Base-by-base conservation (phyloP, 2,113 vertebrate species). In the Lutjanus erythropterus region DNA sequence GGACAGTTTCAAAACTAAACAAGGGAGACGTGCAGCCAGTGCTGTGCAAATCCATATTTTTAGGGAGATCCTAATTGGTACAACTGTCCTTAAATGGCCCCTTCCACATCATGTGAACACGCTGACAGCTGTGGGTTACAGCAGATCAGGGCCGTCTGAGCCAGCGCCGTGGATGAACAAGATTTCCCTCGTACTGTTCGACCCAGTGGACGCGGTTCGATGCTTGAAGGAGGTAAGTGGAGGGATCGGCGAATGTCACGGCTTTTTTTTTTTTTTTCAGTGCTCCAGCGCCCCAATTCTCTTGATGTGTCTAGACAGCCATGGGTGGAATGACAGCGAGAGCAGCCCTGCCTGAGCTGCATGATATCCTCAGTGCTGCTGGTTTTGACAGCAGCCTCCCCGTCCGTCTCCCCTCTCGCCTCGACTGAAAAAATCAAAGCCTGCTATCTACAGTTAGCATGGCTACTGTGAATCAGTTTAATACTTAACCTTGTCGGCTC, bases 241-340 rank as follows among this genome's bases (percentile, higher is more conserved):
- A 31, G 27, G 16, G n/a, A 61, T 86, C 11, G 53, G 46, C 19
- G 14, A 73, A 52, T 52, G 15, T 70, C 52, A 12, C 15, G 4
- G 18, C 25, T 65, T 71, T n/a, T n/a, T n/a, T n/a, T n/a, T n/a
- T n/a, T n/a, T n/a, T n/a, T 49, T 69, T 67, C 52, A 61, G 23
- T 33, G 58, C 62, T 71, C 29, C 53, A 50, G 65, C 3, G 5
- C 25, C 21, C 21, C 71, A 41, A 12, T 73, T 76, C 61, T 79
- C 42, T 70, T 66, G 67, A 74, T 74, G 52, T 65, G 50, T 73
- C 44, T 10, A 55, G 71, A 75, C 81, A 75, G 74, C 31, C 74
- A 59, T 56, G 69, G 27, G 67, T 27, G 52, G 61, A 80, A 27
- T 68, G 64, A 52, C 64, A 74, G 42, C 10, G 29, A 46, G 42